Conservation (phyloP, 2,888 invertebrate genomes). For the Priocnemis perturbator region DNA sequence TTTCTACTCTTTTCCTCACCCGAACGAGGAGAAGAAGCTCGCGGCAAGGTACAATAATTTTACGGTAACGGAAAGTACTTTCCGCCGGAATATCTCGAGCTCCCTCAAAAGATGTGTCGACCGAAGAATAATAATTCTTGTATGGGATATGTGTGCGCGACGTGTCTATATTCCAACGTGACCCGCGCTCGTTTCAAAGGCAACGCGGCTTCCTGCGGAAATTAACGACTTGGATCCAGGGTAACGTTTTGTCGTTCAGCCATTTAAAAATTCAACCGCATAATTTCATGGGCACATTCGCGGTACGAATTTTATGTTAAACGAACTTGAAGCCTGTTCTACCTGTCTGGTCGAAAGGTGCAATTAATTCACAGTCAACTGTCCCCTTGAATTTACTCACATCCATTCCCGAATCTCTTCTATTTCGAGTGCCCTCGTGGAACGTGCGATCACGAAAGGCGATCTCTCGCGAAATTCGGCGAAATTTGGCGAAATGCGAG, state of each 20-base stretch:
- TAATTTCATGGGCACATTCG: not conserved
- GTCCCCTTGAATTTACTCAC: no score
- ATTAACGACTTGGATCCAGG: not conserved
- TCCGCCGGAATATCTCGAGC: slow-evolving; percentile 32
- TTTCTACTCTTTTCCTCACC: slow-evolving; percentile 23
- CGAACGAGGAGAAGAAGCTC: slow-evolving; percentile 22
- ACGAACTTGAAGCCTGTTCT: no score
- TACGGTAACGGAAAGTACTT: slow-evolving; percentile 43
- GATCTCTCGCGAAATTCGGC: slow-evolving; percentile 1
- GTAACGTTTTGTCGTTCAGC: not conserved
- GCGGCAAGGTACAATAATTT: slow-evolving; percentile 44
- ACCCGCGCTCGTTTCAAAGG: no score
- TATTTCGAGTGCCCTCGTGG: no score
- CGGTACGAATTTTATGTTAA: no score
- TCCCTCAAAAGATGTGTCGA: slow-evolving; percentile 33
- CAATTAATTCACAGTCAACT: no score
- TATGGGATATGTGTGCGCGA: not conserved
- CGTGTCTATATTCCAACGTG: not conserved
- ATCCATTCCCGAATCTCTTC: no score
- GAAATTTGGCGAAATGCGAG: no score
- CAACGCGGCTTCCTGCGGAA: slow-evolving; percentile 3
- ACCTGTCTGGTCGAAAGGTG: no score
- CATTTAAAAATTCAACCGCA: not conserved
- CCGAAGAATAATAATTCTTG: not conserved
- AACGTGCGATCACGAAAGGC: not conserved